Evolutionary conservation across 2,888 invertebrate species (phyloP).

Genomic region (Gasteruption jaculator): DNA sequence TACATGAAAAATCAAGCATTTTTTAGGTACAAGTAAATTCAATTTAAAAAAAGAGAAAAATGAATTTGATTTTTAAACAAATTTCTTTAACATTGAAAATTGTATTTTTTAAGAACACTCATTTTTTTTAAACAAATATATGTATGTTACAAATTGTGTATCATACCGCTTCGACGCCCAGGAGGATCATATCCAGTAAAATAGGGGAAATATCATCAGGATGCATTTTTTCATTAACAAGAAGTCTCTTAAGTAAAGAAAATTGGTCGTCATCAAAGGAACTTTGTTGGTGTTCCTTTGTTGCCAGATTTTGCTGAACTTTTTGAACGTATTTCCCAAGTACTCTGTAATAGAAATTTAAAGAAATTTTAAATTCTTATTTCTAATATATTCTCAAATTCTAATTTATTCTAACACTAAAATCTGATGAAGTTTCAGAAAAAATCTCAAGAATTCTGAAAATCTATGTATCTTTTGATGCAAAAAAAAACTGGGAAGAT

Average conservation of each 20-base stretch:
- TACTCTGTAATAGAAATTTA: constrained; percentile 56
- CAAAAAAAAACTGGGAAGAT: too few relatives aligned
- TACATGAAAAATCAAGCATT: constrained; percentile 3
- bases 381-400: background rate
- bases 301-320: too few relatives aligned
- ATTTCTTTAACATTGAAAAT: too few relatives aligned
- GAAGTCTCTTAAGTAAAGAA: constrained; percentile 57
- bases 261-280: too few relatives aligned
- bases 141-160: background rate
- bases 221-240: constrained; percentile 56
- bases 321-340: constrained; percentile 60
- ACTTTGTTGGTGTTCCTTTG: too few relatives aligned
- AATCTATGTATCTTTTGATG: too few relatives aligned
- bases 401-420: background rate
- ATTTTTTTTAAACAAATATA: too few relatives aligned
- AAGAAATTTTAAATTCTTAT: too few relatives aligned
- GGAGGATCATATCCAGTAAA: constrained; percentile 63
- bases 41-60: too few relatives aligned
- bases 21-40: too few relatives aligned
- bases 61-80: too few relatives aligned
- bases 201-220: constrained; percentile 62
- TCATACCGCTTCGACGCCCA: constrained; percentile 63
- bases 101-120: background rate
- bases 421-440: background rate
- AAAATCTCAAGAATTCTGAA: too few relatives aligned